These are phyloP conservation scores for Acrocera orbiculus DNA, from an alignment of 2,888 invertebrate genomes.

Conservation along the genomic window DNA sequence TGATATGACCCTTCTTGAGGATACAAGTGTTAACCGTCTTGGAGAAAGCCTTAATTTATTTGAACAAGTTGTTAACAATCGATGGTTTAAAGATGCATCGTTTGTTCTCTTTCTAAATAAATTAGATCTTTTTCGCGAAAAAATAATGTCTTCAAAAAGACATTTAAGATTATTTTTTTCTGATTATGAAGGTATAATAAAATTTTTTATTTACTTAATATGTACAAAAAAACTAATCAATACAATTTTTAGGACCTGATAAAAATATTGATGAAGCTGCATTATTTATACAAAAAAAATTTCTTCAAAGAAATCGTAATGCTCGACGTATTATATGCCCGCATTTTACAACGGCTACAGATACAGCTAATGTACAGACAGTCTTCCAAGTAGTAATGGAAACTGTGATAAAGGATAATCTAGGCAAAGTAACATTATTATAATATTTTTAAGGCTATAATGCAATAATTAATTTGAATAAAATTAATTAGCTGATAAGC, in stretches of 20 bases:
- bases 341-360: slow-evolving; percentile 49
- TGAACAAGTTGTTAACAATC: slow-evolving; percentile 44
- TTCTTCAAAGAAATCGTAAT: slow-evolving; percentile 37
- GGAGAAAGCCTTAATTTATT: slow-evolving; percentile 46
- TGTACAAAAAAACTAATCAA: too few relatives aligned
- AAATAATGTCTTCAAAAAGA: slow-evolving; percentile 42
- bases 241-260: slow-evolving; percentile 35
- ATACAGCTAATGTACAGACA: slow-evolving; percentile 46
- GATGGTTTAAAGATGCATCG: slow-evolving; percentile 42
- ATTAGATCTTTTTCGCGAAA: slow-evolving; percentile 45
- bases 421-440: slow-evolving; percentile 37
- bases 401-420: slow-evolving; percentile 43
- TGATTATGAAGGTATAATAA: slow-evolving; percentile 34
- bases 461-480: too few relatives aligned
- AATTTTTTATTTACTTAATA: not conserved
- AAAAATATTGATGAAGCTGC: slow-evolving; percentile 44
- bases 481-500: too few relatives aligned
- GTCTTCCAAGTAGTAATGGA: slow-evolving; percentile 49
- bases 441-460: too few relatives aligned
- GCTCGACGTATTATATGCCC: slow-evolving; percentile 42
- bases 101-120: slow-evolving; percentile 48
- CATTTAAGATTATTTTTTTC: slow-evolving; percentile 42
- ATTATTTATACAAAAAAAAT: slow-evolving; percentile 43
- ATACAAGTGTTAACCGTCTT: slow-evolving; percentile 41
- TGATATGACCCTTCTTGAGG: slow-evolving; percentile 46